Base-by-base conservation (phyloP, 1,140 invertebrate species). In the Lepidurus apus region DNA sequence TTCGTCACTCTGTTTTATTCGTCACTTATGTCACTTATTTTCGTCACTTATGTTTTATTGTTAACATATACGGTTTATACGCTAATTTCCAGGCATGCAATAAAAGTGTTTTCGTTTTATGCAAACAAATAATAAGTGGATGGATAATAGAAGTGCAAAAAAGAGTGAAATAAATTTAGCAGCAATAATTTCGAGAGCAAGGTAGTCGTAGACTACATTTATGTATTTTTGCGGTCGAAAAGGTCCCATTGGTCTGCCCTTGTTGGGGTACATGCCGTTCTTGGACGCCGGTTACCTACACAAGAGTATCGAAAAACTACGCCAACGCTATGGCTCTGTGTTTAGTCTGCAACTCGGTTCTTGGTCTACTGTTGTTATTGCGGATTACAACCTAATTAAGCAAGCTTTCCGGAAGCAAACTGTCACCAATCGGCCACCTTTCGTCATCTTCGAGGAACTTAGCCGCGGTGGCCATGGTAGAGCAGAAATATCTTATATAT, bases 171-270 rank as follows among this genome's bases (percentile, higher is more conserved):
- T 34, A 34, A 34, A 34, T 34, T 34, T 34, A 34, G 2, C 3
- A 34, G 34, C 34, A 34, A 34, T 34, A 34, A 4, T 34, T 34
- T 34, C 3, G 34, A 34, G 34, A 34, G 34, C 34, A 34, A 3
- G 4, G 4, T 34, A 34, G 34, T 34, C 4, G 34, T 4, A 4
- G 34, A 3, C 34, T 34, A 4, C 34, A 34, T 34, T 34, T 26
- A 26, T 26, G 34, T 34, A 34, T 34, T 34, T 26, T 26, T 11
- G 84, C 80, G 11, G 76, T 77, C 1, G 82, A 81, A 74, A 85
- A 80, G 21, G 81, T 81, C 6, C 85, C 75, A 24, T 84, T 42
- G 2, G 81, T 75, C 85, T 85, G 86, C 13, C 77, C 79, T 6
- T 34, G 34, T 34, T 34, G 34, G 75, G 75, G 3, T 77, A 77